Percentiles rank a stretch among this genome's conserved stretches.
phyloP scores from a whole-genome alignment of 2,797 vertebrate species.

The Carapus acus region DNA sequence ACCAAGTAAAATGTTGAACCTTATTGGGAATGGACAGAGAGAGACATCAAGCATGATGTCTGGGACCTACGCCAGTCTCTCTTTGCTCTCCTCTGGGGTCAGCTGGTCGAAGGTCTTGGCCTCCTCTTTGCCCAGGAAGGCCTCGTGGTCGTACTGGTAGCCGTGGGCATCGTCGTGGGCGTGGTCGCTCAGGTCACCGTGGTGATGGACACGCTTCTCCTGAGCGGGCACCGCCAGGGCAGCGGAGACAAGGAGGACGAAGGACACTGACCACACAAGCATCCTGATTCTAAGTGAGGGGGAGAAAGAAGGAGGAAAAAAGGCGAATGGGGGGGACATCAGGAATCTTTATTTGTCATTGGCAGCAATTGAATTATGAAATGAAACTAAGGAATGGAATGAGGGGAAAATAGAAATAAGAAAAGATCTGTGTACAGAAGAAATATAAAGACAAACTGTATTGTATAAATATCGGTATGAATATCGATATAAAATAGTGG shows the following conservation, averaged over 20 bases:
- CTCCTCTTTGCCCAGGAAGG: conserved; percentile 86
- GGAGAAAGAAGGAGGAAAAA: neutral
- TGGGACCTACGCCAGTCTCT: conserved; percentile 72
- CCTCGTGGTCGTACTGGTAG: conserved; percentile 87
- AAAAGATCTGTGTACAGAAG: no score
- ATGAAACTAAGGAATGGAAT: no score
- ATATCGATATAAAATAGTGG: no score
- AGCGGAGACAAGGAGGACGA: conserved; percentile 40
- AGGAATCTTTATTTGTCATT: no score
- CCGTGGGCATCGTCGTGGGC: conserved; percentile 69
- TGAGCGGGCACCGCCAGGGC: conserved; percentile 71
- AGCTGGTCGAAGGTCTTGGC: conserved; percentile 88
- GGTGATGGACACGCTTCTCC: conserved; percentile 81
- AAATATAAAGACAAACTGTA: no score
- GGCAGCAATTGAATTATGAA: no score
- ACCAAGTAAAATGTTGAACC: no score
- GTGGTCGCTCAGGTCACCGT: conserved; percentile 76
- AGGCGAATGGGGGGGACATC: no score
- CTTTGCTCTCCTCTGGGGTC: conserved; percentile 84
- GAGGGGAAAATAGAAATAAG: no score
- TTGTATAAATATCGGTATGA: no score
- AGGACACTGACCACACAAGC: conserved; percentile 47
- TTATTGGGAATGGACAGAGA: neutral
- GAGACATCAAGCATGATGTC: neutral
- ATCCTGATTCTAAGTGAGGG: conserved; percentile 40